Evolutionary conservation across 2,888 invertebrate species (phyloP).

Genomic region (Rhaphigaster nebulosa): DNA sequence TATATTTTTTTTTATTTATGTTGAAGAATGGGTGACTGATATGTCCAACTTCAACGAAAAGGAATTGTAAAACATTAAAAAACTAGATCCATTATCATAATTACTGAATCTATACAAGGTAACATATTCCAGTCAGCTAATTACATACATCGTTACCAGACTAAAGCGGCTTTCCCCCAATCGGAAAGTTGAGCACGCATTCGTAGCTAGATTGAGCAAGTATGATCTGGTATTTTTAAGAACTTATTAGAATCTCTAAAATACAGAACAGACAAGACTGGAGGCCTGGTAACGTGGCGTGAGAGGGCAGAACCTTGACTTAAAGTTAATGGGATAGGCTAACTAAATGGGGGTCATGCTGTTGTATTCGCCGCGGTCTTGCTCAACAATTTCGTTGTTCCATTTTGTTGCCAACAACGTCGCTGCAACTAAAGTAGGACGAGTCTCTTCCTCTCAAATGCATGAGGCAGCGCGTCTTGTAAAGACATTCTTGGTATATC

Average conservation of each 20-base stretch:
- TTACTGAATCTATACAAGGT: background rate
- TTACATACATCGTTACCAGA: background rate
- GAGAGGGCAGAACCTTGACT: constrained; percentile 38
- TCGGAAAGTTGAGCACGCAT: background rate
- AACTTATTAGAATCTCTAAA: background rate
- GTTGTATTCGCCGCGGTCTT: background rate
- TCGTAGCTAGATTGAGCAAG: background rate
- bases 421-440: background rate
- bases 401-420: background rate
- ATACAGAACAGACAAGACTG: background rate
- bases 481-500: background rate
- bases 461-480: background rate
- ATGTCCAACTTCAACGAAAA: background rate
- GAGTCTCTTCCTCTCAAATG: background rate
- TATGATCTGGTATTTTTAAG: background rate
- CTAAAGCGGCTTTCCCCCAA: background rate
- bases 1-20: too few species aligned
- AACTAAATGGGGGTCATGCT: constrained; percentile 33
- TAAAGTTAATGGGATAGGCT: background rate
- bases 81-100: background rate
- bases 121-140: background rate
- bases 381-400: constrained; percentile 5
- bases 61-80: background rate
- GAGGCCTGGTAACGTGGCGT: background rate
- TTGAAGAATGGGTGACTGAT: background rate